Evolutionary conservation across 1,140 invertebrate species (phyloP), one percentile per base, ranked within the genome.

Genomic region (Argopecten irradians): DNA sequence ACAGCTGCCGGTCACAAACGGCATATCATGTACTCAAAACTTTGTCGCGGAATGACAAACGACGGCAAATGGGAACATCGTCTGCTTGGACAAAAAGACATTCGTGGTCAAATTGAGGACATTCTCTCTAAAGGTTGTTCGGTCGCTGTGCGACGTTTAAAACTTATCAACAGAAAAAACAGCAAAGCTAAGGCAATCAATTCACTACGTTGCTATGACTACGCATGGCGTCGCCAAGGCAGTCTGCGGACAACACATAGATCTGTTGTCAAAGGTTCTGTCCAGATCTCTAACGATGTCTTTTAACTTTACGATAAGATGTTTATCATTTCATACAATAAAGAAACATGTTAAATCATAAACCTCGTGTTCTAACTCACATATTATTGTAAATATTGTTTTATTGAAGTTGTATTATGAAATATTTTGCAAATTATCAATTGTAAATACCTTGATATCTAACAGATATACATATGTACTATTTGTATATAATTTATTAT

Each of bases 11-110:
- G 87, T 19, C 39, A 83, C 34, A 90, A 90, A 90, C 35, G 71
- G 13, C 85, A 90, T 41, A 87, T 92, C 5, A 35, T 90, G 22
- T 90, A 89, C 28, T 85, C 84, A 28, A 90, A 89, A 87, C 41
- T 55, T 84, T 87, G 83, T 43, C 33, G 46, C 55, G 46, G 88
- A 33, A 32, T 82, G 19, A 41, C 83, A 13, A 16, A 34, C 19
- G 32, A 22, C 55, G 34, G 33, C 28, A 84, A 82, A 34, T 89
- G 88, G 88, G 88, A 89, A 87, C 87, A 83, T 83, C 36, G 86
- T 71, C 83, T 89, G 11, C 83, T 89, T 22, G 34, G 34, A 35
- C 71, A 85, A 28, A n/a, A 43, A 33, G 86, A 87, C 33, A 43
- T 89, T 39, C 46, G 43, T 82, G 19, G n/a, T n/a, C 46, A 89